These are phyloP conservation scores for Drosophila arizonae DNA, from an alignment of 1,140 invertebrate genomes.

Conservation along the genomic window DNA sequence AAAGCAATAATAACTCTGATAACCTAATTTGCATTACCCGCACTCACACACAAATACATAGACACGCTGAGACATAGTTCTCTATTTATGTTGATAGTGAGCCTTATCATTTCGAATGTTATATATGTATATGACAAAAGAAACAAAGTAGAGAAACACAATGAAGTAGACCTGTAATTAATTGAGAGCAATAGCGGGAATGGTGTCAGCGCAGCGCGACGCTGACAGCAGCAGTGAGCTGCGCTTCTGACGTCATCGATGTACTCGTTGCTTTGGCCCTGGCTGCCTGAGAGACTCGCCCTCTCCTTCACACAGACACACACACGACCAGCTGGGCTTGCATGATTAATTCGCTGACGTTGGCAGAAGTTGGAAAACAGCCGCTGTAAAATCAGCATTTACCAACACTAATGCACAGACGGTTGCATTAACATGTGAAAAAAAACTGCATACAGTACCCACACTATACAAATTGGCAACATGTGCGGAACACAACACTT, in stretches of 20 bases:
- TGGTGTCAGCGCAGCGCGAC: slow-evolving; percentile 54
- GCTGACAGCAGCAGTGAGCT: slow-evolving; percentile 33
- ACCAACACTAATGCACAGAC: slow-evolving; percentile 17
- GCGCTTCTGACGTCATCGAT: slow-evolving; percentile 69
- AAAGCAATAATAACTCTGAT: slow-evolving; percentile 36
- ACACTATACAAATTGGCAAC: slow-evolving; percentile 59
- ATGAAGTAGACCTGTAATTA: slow-evolving; percentile 63
- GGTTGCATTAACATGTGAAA: slow-evolving; percentile 48
- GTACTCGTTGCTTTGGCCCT: slow-evolving; percentile 55
- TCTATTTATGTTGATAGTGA: slow-evolving; percentile 33
- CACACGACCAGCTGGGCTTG: slow-evolving; percentile 47
- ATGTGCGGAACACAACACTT: slow-evolving; percentile 42
- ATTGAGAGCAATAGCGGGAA: slow-evolving; percentile 60
- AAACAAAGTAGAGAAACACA: slow-evolving; percentile 4
- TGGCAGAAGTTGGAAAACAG: slow-evolving; percentile 51
- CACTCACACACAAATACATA: not conserved
- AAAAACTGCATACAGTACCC: slow-evolving; percentile 37
- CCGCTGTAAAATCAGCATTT: slow-evolving; percentile 13
- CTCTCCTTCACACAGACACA: slow-evolving; percentile 2
- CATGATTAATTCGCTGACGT: slow-evolving; percentile 78
- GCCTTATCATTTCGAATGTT: slow-evolving; percentile 10
- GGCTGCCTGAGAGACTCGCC: slow-evolving; percentile 37
- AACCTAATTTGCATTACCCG: slow-evolving; percentile 56
- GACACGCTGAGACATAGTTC: slow-evolving; percentile 7
- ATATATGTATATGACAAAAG: slow-evolving; percentile 43